Evolutionary conservation across 2,888 invertebrate species (phyloP).

Genomic region (Campaea margaritaria): DNA sequence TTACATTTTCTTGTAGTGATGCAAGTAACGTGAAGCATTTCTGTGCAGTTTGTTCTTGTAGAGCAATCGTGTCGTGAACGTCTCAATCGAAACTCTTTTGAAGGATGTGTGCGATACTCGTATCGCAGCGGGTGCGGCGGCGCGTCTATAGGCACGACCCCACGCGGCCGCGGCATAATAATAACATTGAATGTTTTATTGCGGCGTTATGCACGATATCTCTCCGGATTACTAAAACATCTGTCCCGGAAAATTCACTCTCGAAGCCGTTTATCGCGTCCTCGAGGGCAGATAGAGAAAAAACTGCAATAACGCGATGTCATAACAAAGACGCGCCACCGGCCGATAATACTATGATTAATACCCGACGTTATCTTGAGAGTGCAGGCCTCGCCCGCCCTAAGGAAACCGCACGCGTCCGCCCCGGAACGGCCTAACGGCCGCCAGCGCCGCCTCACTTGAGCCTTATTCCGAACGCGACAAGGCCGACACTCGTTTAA

Average conservation of each 20-base stretch:
- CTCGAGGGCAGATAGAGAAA: slow-evolving; percentile 81
- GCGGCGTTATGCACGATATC: slow-evolving; percentile 57
- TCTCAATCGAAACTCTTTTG: slow-evolving; percentile 22
- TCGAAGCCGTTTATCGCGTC: slow-evolving; percentile 72
- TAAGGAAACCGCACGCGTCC: slow-evolving; percentile 52
- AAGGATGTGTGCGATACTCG: slow-evolving; percentile 25
- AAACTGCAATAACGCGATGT: slow-evolving; percentile 84
- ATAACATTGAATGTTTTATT: slow-evolving; percentile 78
- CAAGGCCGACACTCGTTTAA: slow-evolving; percentile 45
- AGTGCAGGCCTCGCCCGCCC: slow-evolving; percentile 79
- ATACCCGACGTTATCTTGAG: slow-evolving; percentile 83
- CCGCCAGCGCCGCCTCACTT: slow-evolving; percentile 8
- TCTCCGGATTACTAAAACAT: slow-evolving; percentile 78
- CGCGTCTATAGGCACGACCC: slow-evolving; percentile 40
- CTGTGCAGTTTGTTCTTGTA: background rate
- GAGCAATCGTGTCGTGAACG: slow-evolving; percentile 7
- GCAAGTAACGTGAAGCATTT: background rate
- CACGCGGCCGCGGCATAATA: slow-evolving; percentile 47
- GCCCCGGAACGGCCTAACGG: slow-evolving; percentile 42
- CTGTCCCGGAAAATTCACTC: slow-evolving; percentile 85
- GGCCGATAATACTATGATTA: slow-evolving; percentile 85
- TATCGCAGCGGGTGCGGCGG: slow-evolving; percentile 32
- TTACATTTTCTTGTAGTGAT: background rate
- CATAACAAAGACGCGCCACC: slow-evolving; percentile 82
- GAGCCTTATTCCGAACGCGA: slow-evolving; percentile 23